phyloP scores from a whole-genome alignment of 92 coral and sea anemone species.

The Heteractis magnifica region DNA sequence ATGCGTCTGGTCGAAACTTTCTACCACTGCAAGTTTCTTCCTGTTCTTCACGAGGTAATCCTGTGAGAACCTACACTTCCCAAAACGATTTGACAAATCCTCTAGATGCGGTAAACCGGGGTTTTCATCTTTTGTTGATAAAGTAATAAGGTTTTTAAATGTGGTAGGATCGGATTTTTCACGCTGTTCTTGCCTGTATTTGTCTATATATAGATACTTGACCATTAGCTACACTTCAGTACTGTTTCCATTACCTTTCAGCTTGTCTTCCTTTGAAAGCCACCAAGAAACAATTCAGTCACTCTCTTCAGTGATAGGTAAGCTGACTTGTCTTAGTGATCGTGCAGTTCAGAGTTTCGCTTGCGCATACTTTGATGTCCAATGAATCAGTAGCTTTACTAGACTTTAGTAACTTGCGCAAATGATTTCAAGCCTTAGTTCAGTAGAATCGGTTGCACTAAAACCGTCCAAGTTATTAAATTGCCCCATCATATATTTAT shows the following conservation, averaged over 20 bases:
- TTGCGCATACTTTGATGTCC: neutral
- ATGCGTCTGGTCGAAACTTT: neutral
- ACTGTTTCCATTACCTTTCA: neutral
- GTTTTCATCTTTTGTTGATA: neutral
- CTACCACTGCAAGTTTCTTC: neutral
- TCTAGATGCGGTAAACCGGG: neutral
- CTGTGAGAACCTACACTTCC: neutral
- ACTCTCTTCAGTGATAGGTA: neutral
- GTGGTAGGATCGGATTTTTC: neutral
- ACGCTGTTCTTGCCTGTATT: slow-evolving; percentile 7
- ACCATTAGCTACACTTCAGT: neutral
- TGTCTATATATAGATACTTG: neutral
- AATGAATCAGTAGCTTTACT: neutral
- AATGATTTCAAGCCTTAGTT: no score
- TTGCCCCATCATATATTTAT: no score
- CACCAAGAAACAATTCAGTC: neutral
- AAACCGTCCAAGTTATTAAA: no score
- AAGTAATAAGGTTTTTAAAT: no score
- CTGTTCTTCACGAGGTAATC: neutral
- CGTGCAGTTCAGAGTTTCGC: neutral
- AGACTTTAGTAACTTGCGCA: neutral
- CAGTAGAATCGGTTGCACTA: no score
- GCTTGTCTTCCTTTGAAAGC: neutral
- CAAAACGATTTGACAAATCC: neutral
- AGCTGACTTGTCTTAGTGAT: neutral